Evolutionary conservation across 2,113 vertebrate species (phyloP).

Genomic region (Stegastes partitus): DNA sequence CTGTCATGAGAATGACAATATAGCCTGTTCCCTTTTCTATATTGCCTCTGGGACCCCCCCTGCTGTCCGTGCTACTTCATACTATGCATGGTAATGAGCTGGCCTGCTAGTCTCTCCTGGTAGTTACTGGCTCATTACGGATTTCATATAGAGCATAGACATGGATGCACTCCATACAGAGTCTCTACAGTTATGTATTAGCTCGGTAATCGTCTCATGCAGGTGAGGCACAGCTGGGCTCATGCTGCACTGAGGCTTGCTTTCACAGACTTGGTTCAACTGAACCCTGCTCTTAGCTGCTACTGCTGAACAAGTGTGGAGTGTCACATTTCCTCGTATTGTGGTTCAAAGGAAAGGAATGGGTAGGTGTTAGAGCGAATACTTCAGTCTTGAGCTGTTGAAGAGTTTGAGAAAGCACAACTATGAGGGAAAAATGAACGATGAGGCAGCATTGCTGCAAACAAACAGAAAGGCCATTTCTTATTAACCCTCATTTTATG

Average conservation of each 20-base stretch:
- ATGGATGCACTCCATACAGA: constrained; percentile 40
- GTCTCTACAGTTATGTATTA: constrained; percentile 20
- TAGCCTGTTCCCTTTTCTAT: constrained; percentile 44
- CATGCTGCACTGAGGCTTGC: constrained; percentile 20
- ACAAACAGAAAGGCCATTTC: constrained; percentile 71
- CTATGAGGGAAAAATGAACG: constrained; percentile 39
- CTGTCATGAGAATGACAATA: constrained; percentile 35
- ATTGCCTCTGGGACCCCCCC: constrained; percentile 50
- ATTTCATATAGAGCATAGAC: constrained; percentile 45
- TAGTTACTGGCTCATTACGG: constrained; percentile 63
- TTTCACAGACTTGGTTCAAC: constrained; percentile 62
- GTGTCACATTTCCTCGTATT: constrained; percentile 4
- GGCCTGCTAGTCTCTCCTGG: constrained; percentile 39
- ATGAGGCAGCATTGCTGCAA: constrained; percentile 29
- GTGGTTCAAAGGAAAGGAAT: constrained; percentile 3
- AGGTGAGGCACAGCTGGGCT: constrained; percentile 50
- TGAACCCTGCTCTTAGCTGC: constrained; percentile 47
- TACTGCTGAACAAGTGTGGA: constrained; percentile 17
- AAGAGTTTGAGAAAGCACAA: constrained; percentile 5
- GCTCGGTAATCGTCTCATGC: constrained; percentile 57
- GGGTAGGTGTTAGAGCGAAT: neutral
- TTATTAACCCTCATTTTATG: constrained; percentile 21
- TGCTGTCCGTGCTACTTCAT: constrained; percentile 51
- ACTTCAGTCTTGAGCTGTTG: constrained; percentile 20
- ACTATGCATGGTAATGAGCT: constrained; percentile 70